Conservation (phyloP, 2,888 invertebrate species). For the Caenorhabditis sinica region DNA sequence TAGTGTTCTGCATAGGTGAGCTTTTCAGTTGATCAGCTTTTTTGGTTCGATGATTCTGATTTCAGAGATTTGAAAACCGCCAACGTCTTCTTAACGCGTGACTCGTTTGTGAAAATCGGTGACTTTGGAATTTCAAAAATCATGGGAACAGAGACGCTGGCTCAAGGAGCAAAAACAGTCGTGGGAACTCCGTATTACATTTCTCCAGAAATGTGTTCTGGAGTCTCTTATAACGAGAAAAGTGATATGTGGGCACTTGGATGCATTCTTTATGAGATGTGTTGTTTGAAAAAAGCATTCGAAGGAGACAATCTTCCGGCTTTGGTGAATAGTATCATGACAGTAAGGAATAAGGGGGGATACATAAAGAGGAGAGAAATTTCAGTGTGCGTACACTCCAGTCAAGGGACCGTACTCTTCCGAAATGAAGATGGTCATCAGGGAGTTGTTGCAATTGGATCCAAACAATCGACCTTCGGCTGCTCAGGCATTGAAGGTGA, state of each 20-base stretch:
- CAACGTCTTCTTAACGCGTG: slow-evolving; percentile 88
- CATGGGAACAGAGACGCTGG: slow-evolving; percentile 87
- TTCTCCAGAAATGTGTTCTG: slow-evolving; percentile 87
- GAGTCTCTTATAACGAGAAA: slow-evolving; percentile 89
- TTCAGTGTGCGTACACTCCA: slow-evolving; percentile 88
- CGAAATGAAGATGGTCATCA: slow-evolving; percentile 87
- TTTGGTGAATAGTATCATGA: slow-evolving; percentile 89
- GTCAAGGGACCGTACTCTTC: slow-evolving; percentile 88
- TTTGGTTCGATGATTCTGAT: background rate
- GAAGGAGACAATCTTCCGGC: slow-evolving; percentile 89
- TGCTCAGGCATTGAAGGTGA: slow-evolving; percentile 66
- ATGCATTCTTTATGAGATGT: slow-evolving; percentile 90
- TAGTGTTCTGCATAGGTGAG: slow-evolving; percentile 86
- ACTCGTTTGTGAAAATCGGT: slow-evolving; percentile 88
- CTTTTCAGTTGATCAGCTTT: background rate
- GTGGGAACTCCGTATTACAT: slow-evolving; percentile 86
- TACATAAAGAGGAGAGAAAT: background rate
- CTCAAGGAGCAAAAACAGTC: slow-evolving; percentile 85
- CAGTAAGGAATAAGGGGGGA: slow-evolving; percentile 32
- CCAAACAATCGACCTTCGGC: slow-evolving; percentile 87
- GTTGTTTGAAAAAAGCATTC: slow-evolving; percentile 88
- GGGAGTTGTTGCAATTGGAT: slow-evolving; percentile 87
- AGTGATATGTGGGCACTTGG: slow-evolving; percentile 90
- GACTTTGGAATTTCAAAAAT: slow-evolving; percentile 90
- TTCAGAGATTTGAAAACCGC: slow-evolving; percentile 89